Conservation (phyloP, 2,888 invertebrate species). For the Zhuqinia jingwanae region DNA sequence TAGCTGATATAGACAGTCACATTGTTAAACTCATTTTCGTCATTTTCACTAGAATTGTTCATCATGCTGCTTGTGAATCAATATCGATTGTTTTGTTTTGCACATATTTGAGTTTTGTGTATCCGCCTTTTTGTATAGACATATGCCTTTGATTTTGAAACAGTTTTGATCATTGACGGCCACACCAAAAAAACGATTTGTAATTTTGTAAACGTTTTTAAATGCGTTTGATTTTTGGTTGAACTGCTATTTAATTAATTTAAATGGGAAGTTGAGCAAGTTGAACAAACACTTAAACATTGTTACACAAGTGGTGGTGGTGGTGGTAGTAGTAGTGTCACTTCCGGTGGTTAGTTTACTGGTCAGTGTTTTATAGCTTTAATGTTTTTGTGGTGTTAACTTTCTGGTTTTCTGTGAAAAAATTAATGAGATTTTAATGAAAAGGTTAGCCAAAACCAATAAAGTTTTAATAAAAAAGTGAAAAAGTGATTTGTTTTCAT, state of each 20-base stretch:
- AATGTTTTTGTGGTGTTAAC: background rate
- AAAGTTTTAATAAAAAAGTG: background rate
- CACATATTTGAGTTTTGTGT: background rate
- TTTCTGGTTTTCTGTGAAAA: background rate
- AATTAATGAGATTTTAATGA: slow-evolving; percentile 22
- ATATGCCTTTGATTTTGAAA: background rate
- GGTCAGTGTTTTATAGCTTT: background rate
- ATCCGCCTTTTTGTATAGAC: slow-evolving; percentile 10
- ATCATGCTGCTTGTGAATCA: background rate
- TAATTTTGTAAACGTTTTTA: no score
- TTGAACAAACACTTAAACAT: background rate
- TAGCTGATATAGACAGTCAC: background rate
- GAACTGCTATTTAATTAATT: background rate
- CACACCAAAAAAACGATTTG: background rate
- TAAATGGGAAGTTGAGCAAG: no score
- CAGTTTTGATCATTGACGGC: background rate
- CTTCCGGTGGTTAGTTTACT: background rate
- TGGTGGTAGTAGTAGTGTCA: background rate
- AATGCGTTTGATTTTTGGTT: background rate
- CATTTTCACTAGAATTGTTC: slow-evolving; percentile 35
- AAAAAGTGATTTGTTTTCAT: background rate
- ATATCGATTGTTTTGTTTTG: slow-evolving; percentile 3
- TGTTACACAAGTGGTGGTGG: background rate
- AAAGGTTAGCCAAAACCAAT: background rate
- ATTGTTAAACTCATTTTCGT: background rate